Conservation (phyloP, 1,140 invertebrate species). For the Drosophila trapezifrons region DNA sequence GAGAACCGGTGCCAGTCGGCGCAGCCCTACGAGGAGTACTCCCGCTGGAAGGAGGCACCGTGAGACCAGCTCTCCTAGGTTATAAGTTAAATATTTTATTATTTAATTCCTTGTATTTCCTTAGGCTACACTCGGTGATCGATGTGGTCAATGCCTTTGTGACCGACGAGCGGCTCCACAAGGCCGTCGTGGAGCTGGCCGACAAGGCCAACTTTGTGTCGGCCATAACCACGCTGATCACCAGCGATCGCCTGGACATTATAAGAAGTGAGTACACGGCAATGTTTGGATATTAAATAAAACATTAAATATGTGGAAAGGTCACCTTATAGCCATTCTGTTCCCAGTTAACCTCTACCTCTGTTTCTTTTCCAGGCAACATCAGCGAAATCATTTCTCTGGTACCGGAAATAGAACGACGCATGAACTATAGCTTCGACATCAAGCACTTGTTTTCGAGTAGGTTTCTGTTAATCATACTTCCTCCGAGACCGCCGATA, state of each 20-base stretch:
- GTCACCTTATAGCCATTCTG: too few species aligned
- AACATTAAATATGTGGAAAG: too few species aligned
- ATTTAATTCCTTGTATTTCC: background rate
- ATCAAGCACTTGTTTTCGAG: constrained; percentile 78
- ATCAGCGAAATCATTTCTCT: constrained; percentile 63
- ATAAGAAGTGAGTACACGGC: constrained; percentile 84
- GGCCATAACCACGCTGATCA: constrained; percentile 86
- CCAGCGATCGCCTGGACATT: constrained; percentile 86
- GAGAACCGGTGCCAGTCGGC: constrained; percentile 87
- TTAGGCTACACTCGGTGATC: constrained; percentile 84
- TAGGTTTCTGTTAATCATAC: constrained; percentile 20
- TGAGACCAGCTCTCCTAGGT: constrained; percentile 74
- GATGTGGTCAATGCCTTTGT: constrained; percentile 85
- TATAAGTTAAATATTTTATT: rapidly evolving
- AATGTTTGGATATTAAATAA: too few species aligned
- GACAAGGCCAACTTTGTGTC: constrained; percentile 86
- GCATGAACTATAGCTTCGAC: constrained; percentile 80
- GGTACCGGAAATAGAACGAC: constrained; percentile 73
- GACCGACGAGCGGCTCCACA: constrained; percentile 84
- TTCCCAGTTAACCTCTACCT: background rate
- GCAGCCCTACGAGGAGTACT: constrained; percentile 86
- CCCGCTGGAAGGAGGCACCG: constrained; percentile 87
- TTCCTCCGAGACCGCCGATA: background rate
- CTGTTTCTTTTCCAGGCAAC: constrained; percentile 46
- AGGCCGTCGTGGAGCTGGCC: constrained; percentile 85